Base-by-base conservation (phyloP, 2,797 vertebrate genomes). In the Pteronotus mesoamericanus region DNA sequence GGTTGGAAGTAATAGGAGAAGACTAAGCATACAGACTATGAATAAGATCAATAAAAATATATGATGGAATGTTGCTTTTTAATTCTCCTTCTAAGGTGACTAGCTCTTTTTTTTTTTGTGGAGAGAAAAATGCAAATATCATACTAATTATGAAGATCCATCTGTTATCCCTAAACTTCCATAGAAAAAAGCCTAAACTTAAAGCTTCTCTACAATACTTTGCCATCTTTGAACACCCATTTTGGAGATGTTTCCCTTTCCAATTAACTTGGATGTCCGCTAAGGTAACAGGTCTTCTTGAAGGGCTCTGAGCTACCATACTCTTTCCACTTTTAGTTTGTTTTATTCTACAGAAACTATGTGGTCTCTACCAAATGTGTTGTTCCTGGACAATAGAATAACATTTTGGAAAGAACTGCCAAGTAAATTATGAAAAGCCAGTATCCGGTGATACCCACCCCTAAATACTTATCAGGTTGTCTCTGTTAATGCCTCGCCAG, bases 91-190 rank as follows among this genome's bases (percentile, higher is more conserved):
- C 97, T 96, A 97, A 97, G 95, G 93, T 93, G 91, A 97, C 96
- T 96, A 95, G 95, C 87, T 97, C 93, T 88, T 86, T 94, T 82
- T 94, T 55, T 51, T 82, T 94, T 55, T 51, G 71, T 69, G 51
- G 55, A 84, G 89, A 96, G 95, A 96, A 98, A 96, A 89, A 98
- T 98, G 97, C 94, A 98, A 98, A 98, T 98, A 95, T 42, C 94
- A 96, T 98, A 96, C 97, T 98, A 98, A 98, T 98, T 98, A 97
- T 96, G 90, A 97, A 96, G 88, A 85, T 79, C 98, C 98, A 98
- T 98, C 98, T 98, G 98, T 98, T 98, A 75, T 71, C 96, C 96
- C 97, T 97, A 97, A 96, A 97, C 94, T 85, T 71, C 92, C 83
- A 64, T 89, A 93, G 97, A 94, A 89, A 92, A 93, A 91, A 89